phyloP scores from a whole-genome alignment of 1,140 invertebrate species.

The Araneus ventricosus region DNA sequence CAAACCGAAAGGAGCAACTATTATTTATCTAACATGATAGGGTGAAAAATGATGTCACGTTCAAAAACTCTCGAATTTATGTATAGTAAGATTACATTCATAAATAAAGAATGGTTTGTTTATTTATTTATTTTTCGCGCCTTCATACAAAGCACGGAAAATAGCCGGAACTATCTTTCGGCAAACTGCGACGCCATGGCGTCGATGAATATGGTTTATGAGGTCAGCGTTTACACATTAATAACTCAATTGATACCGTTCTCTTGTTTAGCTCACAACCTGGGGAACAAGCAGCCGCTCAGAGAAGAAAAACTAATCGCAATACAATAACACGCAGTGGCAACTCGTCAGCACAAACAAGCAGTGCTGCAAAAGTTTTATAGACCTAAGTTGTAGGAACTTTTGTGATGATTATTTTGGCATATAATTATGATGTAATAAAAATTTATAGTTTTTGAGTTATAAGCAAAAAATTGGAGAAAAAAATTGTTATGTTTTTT shows the following conservation, averaged over 20 bases:
- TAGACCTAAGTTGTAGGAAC: too few relatives aligned
- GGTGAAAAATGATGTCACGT: constrained; percentile 33
- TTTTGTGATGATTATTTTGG: too few relatives aligned
- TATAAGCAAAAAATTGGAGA: too few relatives aligned
- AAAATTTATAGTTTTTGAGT: too few relatives aligned
- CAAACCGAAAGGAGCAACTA: background rate
- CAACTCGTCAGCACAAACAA: too few relatives aligned
- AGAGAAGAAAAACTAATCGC: too few relatives aligned
- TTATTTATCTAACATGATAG: constrained; percentile 27
- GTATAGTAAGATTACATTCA: constrained; percentile 4
- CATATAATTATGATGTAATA: too few relatives aligned
- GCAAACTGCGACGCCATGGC: constrained; percentile 6
- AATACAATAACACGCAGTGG: too few relatives aligned
- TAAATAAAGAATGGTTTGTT: background rate
- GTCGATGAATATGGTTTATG: constrained; percentile 25
- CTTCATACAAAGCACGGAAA: background rate
- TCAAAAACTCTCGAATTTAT: constrained; percentile 25
- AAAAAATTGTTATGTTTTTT: too few relatives aligned
- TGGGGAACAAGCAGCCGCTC: background rate
- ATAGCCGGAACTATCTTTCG: constrained; percentile 25
- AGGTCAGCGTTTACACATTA: constrained; percentile 21
- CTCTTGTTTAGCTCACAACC: background rate
- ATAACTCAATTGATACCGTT: constrained; percentile 23
- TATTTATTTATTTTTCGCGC: background rate
- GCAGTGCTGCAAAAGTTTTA: too few relatives aligned